Base-by-base conservation (phyloP, 2,888 invertebrate species). In the Bellardia bayeri region DNA sequence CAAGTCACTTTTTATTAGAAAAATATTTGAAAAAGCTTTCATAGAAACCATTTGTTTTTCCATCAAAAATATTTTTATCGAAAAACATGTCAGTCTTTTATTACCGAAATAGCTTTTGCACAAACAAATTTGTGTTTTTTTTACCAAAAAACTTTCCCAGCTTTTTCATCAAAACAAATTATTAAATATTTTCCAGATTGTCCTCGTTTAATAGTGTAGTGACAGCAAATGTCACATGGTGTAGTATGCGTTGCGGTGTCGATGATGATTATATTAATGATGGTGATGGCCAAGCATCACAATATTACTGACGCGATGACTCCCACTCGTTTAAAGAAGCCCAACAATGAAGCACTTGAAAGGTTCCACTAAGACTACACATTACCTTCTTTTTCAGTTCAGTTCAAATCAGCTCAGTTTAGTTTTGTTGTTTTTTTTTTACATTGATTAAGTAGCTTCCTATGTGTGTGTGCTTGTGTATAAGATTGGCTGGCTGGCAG, bases 161-260 rank as follows among this genome's bases (percentile, higher is more conserved):
- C 5, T 33, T 33, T 33, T 33, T 33, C 2, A 33, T 33, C 5
- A 33, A 33, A 33, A 5, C 5, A 33, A 4, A 33, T 4, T 4
- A 33, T n/a, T 37, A 37, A 37, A 2, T 6, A 37, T 37, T 63
- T 63, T 37, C 2, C 14, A 37, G 33, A 14, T 37, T 37, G 33
- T 7, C 37, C 61, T 61, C 33, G 30, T 61, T 63, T n/a, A 7
- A 14, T 23, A 45, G 71, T 87, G 87, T 82, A 68, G 74, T 87
- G 87, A 87, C 87, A 87, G 84, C 68, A 78, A 82, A 82, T 84
- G 87, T 82, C 84, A 87, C 54, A 63, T 76, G 81, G 2, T 51
- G 51, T 49, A 68, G 33, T 37, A 13, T 71, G 51, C 33, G 69
- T 5, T 37, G 37, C 14, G 23, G 23, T 16, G 14, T 37, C n/a